Percentiles rank a stretch among this genome's conserved stretches.
phyloP scores from a whole-genome alignment of 2,113 vertebrate species.

The Capreolus pygargus region DNA sequence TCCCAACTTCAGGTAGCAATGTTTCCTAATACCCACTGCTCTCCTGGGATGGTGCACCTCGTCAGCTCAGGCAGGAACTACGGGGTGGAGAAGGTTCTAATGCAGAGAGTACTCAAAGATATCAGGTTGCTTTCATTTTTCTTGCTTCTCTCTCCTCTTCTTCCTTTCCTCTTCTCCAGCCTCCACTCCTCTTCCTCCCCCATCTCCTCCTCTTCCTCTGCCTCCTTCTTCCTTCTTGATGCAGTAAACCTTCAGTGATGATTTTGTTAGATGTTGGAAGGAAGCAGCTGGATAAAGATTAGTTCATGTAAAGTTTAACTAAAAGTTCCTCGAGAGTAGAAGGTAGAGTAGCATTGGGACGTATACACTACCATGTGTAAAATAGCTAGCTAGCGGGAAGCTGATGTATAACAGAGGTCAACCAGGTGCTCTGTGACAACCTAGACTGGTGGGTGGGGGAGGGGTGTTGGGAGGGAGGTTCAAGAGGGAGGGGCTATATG shows the following conservation, averaged over 20 bases:
- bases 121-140: not conserved
- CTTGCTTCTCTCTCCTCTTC: not conserved
- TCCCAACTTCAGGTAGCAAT: not conserved
- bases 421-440: not conserved
- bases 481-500: not conserved
- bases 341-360: not conserved
- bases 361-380: not conserved
- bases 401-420: not conserved
- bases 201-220: not conserved
- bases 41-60: not conserved
- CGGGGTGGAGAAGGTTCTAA: not conserved
- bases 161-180: not conserved
- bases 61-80: not conserved
- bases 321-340: not conserved
- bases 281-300: not conserved
- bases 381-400: not conserved
- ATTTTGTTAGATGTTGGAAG: not conserved
- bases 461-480: not conserved
- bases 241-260: not conserved
- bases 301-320: not conserved
- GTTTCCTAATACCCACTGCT: not conserved
- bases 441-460: not conserved
- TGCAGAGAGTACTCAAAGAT: not conserved
- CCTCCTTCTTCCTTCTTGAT: not conserved
- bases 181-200: not conserved